Conservation (phyloP, 2,888 invertebrate species). For the Biston stratarius region DNA sequence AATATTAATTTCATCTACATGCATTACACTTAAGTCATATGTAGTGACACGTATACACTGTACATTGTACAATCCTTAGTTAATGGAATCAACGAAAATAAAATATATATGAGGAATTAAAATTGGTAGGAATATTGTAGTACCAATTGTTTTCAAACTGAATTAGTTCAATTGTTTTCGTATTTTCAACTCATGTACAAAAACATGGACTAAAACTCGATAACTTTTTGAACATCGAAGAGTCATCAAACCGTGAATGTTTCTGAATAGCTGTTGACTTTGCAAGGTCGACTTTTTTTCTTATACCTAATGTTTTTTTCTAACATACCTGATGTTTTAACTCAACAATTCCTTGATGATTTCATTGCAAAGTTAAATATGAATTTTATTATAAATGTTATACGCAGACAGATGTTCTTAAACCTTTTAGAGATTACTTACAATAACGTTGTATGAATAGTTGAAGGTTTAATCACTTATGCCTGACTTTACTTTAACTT, state of each 20-base stretch:
- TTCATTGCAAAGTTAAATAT: slow-evolving; percentile 32
- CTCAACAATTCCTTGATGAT: slow-evolving; percentile 38
- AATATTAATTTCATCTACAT: too few relatives aligned
- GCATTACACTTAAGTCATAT: too few relatives aligned
- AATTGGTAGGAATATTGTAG: too few relatives aligned
- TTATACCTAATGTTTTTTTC: slow-evolving; percentile 47
- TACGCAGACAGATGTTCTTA: neutral
- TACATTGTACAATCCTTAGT: too few relatives aligned
- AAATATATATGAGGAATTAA: too few relatives aligned
- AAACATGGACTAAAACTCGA: slow-evolving; percentile 12
- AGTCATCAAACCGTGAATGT: slow-evolving; percentile 41
- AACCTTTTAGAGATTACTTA: neutral
- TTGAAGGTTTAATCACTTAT: too few relatives aligned
- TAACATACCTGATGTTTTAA: slow-evolving; percentile 5
- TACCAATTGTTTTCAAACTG: too few relatives aligned
- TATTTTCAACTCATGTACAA: slow-evolving; percentile 12
- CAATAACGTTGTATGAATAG: neutral
- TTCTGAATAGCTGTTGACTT: slow-evolving; percentile 46
- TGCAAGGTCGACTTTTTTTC: slow-evolving; percentile 63
- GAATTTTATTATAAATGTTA: neutral
- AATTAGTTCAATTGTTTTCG: too few relatives aligned
- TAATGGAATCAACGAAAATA: too few relatives aligned
- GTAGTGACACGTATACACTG: too few relatives aligned
- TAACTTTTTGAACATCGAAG: slow-evolving; percentile 31
- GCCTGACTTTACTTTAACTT: too few relatives aligned